Evolutionary conservation across 2,797 vertebrate species (phyloP), one percentile per base, ranked within the genome.

Genomic region (Gymnopithys bicolor): DNA sequence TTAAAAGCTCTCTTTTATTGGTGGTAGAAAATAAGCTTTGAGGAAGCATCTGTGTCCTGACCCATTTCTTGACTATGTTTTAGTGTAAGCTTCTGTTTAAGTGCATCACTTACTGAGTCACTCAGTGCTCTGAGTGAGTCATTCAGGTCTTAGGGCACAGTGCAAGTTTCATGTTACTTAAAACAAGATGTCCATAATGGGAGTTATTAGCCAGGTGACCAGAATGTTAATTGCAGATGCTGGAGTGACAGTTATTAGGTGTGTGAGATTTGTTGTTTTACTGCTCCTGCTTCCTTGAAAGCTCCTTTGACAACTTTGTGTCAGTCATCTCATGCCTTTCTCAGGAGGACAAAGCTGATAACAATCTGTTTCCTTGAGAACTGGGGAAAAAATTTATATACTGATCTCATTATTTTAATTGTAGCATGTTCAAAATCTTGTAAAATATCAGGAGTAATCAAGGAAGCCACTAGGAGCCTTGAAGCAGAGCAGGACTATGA

Each of bases 401-500:
- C 28, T 5, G 6, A 68, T 91, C 91, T 90, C 66, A 68, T 94
- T 94, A 84, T 91, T 95, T 94, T 97, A 96, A 96, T 91, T 94
- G 74, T 59, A 71, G 35, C 56, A n/a, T 79, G 70, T 81, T 96
- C 73, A 93, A 92, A 89, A 93, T 85, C 87, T 74, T 76, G 58
- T 90, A 92, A 95, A 95, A 94, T 74, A 83, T 83, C 80, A 93
- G 87, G 80, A 93, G 73, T 79, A 88, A 97, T 94, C 67, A 81
- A 76, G 58, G 63, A 96, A 90, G 76, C n/a, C 35, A 10, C 62
- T 37, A 37, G 32, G 67, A 94, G 77, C 49, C 84, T 94, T 80
- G 16, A 35, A 78, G 70, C 73, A 93, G 53, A 55, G n/a, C 24
- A 19, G 62, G 39, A 39, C 39, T 39, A 39, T 39, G 39, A 14